phyloP scores from a whole-genome alignment of 2,888 invertebrate genomes.

The Deilephila porcellus region DNA sequence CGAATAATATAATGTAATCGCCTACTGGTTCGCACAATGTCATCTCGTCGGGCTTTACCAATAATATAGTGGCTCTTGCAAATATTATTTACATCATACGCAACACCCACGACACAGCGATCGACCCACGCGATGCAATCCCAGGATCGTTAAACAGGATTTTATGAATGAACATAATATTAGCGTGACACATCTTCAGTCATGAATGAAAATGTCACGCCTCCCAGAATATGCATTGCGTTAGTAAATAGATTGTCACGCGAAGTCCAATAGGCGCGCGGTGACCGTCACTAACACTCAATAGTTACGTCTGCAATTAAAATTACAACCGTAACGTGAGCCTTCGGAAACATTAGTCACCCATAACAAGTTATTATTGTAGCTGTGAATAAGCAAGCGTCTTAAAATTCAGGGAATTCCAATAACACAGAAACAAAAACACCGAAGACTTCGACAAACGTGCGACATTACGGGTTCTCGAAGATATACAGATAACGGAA shows the following conservation, averaged over 20 bases:
- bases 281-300: slow-evolving; percentile 4
- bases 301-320: slow-evolving; percentile 22
- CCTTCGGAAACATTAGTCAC: slow-evolving; percentile 50
- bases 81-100: slow-evolving; percentile 31
- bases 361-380: slow-evolving; percentile 42
- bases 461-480: slow-evolving; percentile 40
- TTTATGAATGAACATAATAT: slow-evolving; percentile 33
- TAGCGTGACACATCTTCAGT: slow-evolving; percentile 24
- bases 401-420: slow-evolving; percentile 51
- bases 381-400: slow-evolving; percentile 33
- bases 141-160: slow-evolving; percentile 29
- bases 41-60: background rate
- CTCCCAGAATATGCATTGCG: background rate
- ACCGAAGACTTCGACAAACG: slow-evolving; percentile 40
- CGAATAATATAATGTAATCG: slow-evolving; percentile 34
- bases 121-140: slow-evolving; percentile 26
- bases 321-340: slow-evolving; percentile 21
- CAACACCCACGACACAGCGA: slow-evolving; percentile 5
- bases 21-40: slow-evolving; percentile 32
- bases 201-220: slow-evolving; percentile 21
- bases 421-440: slow-evolving; percentile 40
- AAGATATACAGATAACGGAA: slow-evolving; percentile 56
- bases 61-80: slow-evolving; percentile 39
- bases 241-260: slow-evolving; percentile 1
- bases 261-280: background rate